These are phyloP conservation scores for Azorinus chamasolen DNA, from an alignment of 2,888 invertebrate species.

Conservation along the genomic window DNA sequence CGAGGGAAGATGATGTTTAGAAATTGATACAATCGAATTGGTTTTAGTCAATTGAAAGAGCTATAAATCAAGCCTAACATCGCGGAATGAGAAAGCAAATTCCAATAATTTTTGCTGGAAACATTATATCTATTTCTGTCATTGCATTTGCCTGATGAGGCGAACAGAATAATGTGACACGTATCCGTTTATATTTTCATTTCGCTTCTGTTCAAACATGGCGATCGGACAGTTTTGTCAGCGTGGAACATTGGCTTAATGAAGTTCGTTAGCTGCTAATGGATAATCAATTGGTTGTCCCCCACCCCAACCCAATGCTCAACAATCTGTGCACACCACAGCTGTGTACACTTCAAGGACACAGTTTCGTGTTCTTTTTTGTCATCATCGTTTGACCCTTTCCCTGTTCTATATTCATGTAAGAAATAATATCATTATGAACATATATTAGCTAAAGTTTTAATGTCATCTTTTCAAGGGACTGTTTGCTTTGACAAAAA, in stretches of 20 bases:
- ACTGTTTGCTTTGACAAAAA: too few relatives aligned
- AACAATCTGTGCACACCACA: too few relatives aligned
- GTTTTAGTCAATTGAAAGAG: not conserved
- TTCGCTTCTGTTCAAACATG: not conserved
- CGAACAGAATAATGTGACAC: not conserved
- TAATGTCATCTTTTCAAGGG: too few relatives aligned
- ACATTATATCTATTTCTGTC: too few relatives aligned
- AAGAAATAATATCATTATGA: too few relatives aligned
- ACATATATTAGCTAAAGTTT: too few relatives aligned
- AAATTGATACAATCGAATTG: constrained; percentile 6
- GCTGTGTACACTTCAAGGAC: too few relatives aligned
- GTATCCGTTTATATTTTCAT: constrained; percentile 2
- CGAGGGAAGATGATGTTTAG: not conserved
- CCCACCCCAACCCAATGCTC: too few relatives aligned
- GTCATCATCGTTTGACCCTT: too few relatives aligned
- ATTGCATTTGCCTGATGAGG: too few relatives aligned
- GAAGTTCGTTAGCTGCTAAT: not conserved
- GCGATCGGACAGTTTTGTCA: not conserved
- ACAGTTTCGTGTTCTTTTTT: too few relatives aligned
- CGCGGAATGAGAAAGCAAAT: constrained; percentile 5
- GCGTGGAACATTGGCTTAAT: constrained; percentile 1
- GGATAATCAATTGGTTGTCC: not conserved
- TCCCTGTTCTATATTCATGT: too few relatives aligned
- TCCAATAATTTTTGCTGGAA: not conserved
- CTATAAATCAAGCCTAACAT: constrained; percentile 3